These are phyloP conservation scores for Leptopterna dolabrata DNA, from an alignment of 2,888 invertebrate genomes.

Conservation along the genomic window DNA sequence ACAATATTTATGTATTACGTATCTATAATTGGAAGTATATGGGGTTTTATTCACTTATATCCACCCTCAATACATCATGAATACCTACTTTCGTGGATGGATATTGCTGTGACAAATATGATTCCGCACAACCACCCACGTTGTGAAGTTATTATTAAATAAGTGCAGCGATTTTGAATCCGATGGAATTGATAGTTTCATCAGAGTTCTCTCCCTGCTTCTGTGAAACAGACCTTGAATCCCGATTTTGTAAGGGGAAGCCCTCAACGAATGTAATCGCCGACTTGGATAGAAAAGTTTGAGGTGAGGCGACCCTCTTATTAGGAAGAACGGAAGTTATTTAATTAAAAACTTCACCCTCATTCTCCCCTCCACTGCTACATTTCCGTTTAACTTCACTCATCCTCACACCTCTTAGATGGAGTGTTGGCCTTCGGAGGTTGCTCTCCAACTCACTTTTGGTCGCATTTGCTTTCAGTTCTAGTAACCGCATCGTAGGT, in stretches of 20 bases:
- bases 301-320: neutral
- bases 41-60: no score
- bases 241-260: neutral
- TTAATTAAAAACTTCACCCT: slow-evolving; percentile 37
- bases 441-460: neutral
- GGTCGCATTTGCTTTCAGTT: neutral
- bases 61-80: no score
- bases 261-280: neutral
- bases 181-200: no score
- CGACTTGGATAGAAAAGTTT: neutral
- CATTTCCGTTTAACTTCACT: neutral
- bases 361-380: neutral
- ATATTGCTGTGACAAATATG: no score
- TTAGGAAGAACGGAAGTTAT: slow-evolving; percentile 38
- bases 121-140: no score
- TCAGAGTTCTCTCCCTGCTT: no score
- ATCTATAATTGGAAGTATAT: no score
- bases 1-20: no score
- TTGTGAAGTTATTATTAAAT: no score
- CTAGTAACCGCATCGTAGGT: no score
- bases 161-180: no score
- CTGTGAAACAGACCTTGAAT: neutral
- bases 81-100: no score
- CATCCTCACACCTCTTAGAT: neutral
- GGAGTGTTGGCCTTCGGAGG: neutral